A percentile compares a stretch with the other conserved stretches of the same genome.
These are phyloP conservation scores for Stichopus horrens DNA, from an alignment of 53 echinoderm and acorn worm genomes.

Conservation along the genomic window DNA sequence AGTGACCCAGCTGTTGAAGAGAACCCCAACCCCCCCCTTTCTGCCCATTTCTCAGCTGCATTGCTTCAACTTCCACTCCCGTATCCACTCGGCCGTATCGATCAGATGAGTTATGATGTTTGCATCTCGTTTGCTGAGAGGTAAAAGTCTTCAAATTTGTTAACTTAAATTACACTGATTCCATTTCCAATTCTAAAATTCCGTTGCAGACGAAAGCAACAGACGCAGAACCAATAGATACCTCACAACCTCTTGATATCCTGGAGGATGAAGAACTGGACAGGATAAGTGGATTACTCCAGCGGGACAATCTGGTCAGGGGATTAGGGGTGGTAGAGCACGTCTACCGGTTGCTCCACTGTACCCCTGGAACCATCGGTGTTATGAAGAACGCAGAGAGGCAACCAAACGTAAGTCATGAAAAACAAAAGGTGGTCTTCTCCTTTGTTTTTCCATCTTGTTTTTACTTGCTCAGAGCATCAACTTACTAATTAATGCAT, in stretches of 20 bases:
- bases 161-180: not conserved
- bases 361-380: slow-evolving; percentile 94
- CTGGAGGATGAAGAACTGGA: slow-evolving; percentile 94
- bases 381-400: slow-evolving; percentile 93
- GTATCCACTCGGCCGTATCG: too few species aligned
- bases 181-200: not conserved
- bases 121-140: too few species aligned
- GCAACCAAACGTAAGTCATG: slow-evolving; percentile 68
- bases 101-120: too few species aligned
- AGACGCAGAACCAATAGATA: slow-evolving; percentile 71
- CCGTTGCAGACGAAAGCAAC: slow-evolving; percentile 46
- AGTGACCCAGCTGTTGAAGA: too few species aligned
- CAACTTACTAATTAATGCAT: not conserved
- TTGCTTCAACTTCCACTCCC: too few species aligned
- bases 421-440: not conserved
- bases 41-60: too few species aligned
- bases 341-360: slow-evolving; percentile 91
- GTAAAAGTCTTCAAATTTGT: not conserved
- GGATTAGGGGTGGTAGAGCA: slow-evolving; percentile 97
- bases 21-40: too few species aligned
- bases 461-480: not conserved
- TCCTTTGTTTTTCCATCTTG: not conserved
- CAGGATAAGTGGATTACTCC: slow-evolving; percentile 85
- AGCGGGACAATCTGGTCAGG: slow-evolving; percentile 93
- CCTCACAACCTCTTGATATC: slow-evolving; percentile 78